Evolutionary conservation across 35 echinoderm and acorn worm species (phyloP), one percentile per base, ranked within the genome.

Genomic region (Lytechinus pictus): DNA sequence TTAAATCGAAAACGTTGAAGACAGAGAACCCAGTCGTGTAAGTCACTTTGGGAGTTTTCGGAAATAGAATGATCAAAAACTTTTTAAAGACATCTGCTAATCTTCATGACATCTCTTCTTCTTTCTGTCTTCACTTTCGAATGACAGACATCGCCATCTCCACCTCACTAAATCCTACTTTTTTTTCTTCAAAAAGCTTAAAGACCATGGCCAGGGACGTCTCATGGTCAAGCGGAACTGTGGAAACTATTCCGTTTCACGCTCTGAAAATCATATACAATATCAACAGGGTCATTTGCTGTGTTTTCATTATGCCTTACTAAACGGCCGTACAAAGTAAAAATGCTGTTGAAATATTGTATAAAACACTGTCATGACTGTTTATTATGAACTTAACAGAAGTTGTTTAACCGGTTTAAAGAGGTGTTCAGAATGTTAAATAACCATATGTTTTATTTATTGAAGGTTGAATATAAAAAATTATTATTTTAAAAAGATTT

Each of bases 171-270:
- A 24, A 5, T n/a, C 21, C 66, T 44, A 44, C 33, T 44, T n/a
- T 79, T 79, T 79, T 24, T 79, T 24, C 16, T 21, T 21, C 19
- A 79, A 24, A 79, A 79, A 79, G 66, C 66, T 8, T 0, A 5
- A 79, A 79, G 66, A 79, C 66, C 66, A 24, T 79, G 66, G 66
- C 6, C 66, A 79, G 5, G 66, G 66, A 79, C 66, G n/a, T n/a
- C 66, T 79, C 66, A 79, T 79, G 66, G 66, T 79, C 66, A 79
- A 79, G 66, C 66, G 66, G 66, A 79, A 79, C 66, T 79, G 66
- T 79, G 66, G 66, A 79, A 79, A 79, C 66, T 79, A 79, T 79
- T 24, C 19, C 66, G 66, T 16, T 16, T 79, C 66, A 79, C 66
- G 66, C 66, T 79, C 66, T 79, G 66, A 79, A 79, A 16, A 79